These are phyloP conservation scores for Hylia prasina DNA, from an alignment of 2,113 vertebrate genomes.

Conservation along the genomic window DNA sequence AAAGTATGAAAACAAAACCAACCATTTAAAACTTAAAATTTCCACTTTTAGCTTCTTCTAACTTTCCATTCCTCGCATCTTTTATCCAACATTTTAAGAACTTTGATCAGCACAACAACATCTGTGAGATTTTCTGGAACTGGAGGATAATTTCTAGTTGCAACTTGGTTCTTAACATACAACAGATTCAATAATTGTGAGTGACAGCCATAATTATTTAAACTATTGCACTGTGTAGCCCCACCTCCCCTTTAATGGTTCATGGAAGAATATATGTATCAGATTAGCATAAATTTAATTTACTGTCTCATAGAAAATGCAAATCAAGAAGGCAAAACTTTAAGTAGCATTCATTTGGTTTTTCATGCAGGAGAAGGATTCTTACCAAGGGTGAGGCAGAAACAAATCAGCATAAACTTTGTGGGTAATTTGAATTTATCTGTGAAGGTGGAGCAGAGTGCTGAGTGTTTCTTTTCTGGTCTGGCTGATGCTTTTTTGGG, in stretches of 20 bases:
- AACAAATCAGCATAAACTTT: conserved; percentile 7
- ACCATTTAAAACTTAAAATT: not conserved
- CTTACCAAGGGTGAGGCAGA: not conserved
- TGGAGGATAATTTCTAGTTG: not conserved
- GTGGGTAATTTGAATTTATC: not conserved
- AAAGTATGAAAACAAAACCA: not conserved
- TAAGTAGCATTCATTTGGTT: conserved; percentile 13
- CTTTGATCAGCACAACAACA: not conserved
- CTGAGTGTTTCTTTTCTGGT: not conserved
- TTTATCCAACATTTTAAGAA: not conserved
- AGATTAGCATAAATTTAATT: conserved; percentile 40
- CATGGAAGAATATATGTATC: not conserved
- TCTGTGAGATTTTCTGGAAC: not conserved
- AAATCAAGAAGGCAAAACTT: conserved; percentile 40
- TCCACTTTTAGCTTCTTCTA: not conserved
- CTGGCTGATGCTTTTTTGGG: not conserved
- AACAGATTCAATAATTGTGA: not conserved
- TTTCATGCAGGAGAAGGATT: not conserved
- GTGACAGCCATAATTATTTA: conserved; percentile 19
- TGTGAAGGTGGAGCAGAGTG: not conserved
- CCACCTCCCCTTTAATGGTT: not conserved
- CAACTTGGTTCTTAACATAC: not conserved
- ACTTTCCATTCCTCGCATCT: not conserved
- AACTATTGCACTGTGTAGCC: not conserved
- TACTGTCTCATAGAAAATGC: conserved; percentile 27